Percentiles rank a stretch among this genome's conserved stretches.
phyloP scores from a whole-genome alignment of 2,113 vertebrate species.

The Rhynchomys soricoides region DNA sequence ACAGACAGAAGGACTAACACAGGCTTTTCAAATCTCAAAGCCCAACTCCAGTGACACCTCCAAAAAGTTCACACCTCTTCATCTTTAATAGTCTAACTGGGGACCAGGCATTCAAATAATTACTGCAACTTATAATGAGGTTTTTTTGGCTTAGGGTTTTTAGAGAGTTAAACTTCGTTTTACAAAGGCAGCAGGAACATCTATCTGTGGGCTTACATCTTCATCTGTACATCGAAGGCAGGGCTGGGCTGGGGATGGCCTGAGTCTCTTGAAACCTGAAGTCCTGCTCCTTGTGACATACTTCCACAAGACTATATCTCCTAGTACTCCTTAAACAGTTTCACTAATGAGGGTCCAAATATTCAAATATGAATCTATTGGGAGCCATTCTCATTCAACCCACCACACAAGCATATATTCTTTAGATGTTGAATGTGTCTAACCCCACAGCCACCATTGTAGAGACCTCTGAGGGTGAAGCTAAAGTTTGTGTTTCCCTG shows the following conservation, averaged over 20 bases:
- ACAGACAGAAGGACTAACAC: neutral
- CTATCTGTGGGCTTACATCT: neutral
- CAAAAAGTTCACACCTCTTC: neutral
- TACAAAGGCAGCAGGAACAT: neutral
- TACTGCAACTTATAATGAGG: neutral
- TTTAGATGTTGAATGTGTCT: neutral
- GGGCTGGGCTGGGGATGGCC: neutral
- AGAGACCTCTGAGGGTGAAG: neutral
- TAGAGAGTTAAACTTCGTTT: neutral
- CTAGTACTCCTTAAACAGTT: neutral
- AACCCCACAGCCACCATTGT: neutral
- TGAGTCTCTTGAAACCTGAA: neutral
- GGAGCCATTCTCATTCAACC: neutral
- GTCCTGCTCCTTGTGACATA: neutral
- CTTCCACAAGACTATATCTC: neutral
- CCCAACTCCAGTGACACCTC: neutral
- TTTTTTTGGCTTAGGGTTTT: neutral
- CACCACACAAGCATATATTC: neutral
- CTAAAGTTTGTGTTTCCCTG: neutral
- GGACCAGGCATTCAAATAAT: neutral
- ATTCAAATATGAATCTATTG: neutral
- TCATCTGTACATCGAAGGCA: neutral
- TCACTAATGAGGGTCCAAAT: neutral
- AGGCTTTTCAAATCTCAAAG: neutral
- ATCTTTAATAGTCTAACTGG: neutral